Conservation (phyloP, 2,888 invertebrate genomes). For the Pristionchus mayeri region DNA sequence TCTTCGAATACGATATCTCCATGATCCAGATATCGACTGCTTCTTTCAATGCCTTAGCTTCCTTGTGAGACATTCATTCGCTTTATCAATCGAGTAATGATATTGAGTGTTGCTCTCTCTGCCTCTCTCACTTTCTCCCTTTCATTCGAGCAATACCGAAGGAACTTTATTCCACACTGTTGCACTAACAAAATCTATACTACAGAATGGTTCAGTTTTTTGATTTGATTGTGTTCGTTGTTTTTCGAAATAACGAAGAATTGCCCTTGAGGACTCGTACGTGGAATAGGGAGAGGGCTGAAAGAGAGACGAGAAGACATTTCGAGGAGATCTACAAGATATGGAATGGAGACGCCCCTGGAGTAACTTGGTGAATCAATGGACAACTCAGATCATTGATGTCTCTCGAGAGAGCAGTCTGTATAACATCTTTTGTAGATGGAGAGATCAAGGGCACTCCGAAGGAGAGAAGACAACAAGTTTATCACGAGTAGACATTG, state of each 20-base stretch:
- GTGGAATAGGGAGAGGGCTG: not conserved
- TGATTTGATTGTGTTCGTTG: not conserved
- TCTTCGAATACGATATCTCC: not conserved
- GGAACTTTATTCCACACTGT: not conserved
- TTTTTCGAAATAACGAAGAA: not conserved
- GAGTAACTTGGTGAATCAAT: no score
- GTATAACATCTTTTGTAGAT: no score
- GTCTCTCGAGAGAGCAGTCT: no score
- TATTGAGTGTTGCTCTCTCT: not conserved
- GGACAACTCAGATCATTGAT: no score
- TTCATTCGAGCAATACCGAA: conserved; percentile 2
- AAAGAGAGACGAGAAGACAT: conserved; percentile 21
- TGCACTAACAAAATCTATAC: not conserved
- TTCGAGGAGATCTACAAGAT: conserved; percentile 35
- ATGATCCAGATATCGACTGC: conserved; percentile 36
- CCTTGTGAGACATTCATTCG: not conserved
- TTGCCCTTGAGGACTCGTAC: not conserved
- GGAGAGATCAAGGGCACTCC: no score
- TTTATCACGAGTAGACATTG: no score
- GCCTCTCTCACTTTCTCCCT: not conserved
- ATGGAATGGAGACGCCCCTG: not conserved
- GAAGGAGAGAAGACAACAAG: no score
- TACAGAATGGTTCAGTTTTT: not conserved
- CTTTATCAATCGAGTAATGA: no score
- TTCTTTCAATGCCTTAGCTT: not conserved